Conservation (phyloP, 2,113 vertebrate species). For the Dicaeum eximium region DNA sequence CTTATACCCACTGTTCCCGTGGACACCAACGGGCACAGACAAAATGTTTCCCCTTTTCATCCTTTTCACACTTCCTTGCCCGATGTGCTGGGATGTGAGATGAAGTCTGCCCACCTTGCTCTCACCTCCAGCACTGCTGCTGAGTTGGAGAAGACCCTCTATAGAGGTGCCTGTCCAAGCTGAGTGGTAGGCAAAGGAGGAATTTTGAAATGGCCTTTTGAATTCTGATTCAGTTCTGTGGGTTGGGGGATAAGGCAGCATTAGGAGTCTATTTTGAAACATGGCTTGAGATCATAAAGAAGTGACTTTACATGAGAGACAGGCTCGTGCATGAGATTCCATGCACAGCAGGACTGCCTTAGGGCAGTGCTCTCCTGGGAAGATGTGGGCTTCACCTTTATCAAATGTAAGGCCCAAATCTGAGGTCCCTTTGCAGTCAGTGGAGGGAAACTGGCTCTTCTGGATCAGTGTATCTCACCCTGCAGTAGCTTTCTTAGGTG, state of each 20-base stretch:
- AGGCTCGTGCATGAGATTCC: background rate
- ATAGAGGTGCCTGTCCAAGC: background rate
- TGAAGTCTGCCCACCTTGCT: background rate
- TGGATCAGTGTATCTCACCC: background rate
- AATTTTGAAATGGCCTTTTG: background rate
- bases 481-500: background rate
- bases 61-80: background rate
- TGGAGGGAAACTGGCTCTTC: background rate
- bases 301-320: background rate
- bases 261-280: background rate
- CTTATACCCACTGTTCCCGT: background rate
- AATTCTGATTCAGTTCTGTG: background rate
- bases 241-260: background rate
- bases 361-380: background rate
- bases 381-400: background rate
- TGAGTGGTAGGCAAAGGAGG: background rate
- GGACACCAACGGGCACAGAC: accelerated
- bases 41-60: background rate
- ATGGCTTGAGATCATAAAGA: background rate
- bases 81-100: background rate
- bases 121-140: background rate
- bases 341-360: background rate
- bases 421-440: background rate
- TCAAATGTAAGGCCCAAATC: background rate
- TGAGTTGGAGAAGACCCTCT: background rate